Evolutionary conservation across 2,888 invertebrate genomes (phyloP).

Genomic region (Busseola fusca): DNA sequence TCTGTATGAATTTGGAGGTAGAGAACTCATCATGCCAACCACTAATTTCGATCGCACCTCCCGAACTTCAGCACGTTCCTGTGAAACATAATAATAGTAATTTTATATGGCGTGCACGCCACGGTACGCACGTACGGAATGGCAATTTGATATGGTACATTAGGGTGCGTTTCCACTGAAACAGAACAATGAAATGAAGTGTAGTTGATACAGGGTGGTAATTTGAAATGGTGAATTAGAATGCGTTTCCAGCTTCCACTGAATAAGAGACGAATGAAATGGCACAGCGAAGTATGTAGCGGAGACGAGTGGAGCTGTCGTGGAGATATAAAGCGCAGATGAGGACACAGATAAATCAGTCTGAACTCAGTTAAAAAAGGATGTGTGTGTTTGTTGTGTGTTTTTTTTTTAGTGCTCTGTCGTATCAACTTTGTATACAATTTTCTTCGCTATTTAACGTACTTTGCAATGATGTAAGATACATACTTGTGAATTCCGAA

Average conservation of each 20-base stretch:
- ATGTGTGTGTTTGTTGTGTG: too few species aligned
- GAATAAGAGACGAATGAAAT: not conserved
- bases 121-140: not conserved
- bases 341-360: not conserved
- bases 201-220: not conserved
- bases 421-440: too few species aligned
- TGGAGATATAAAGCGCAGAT: not conserved
- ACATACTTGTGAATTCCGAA: too few species aligned
- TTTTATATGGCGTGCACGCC: not conserved
- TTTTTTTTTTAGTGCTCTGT: too few species aligned
- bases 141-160: not conserved
- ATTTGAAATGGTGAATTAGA: not conserved
- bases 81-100: constrained; percentile 30
- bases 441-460: too few species aligned
- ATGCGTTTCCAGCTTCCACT: not conserved
- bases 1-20: constrained; percentile 76
- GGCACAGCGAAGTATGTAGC: not conserved
- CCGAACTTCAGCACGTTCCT: constrained; percentile 84
- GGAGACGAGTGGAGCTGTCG: not conserved
- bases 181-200: not conserved
- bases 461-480: too few species aligned
- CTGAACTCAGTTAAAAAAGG: not conserved
- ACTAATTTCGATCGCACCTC: constrained; percentile 78
- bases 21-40: constrained; percentile 80
- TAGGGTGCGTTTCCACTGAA: not conserved